phyloP scores from a whole-genome alignment of 2,113 vertebrate genomes.

The Oriolus oriolus region DNA sequence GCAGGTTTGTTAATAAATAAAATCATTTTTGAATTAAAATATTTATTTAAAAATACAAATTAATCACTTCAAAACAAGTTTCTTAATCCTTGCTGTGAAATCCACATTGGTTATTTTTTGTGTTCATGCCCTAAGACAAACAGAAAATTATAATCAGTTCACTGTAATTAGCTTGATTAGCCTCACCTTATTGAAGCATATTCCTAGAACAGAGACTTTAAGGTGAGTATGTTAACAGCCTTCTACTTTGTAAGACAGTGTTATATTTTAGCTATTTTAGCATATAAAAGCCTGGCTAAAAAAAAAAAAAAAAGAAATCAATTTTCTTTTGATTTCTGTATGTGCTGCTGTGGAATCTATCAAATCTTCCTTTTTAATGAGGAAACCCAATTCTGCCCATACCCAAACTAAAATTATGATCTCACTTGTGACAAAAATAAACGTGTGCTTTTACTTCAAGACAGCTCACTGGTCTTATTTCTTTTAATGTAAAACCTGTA shows the following conservation, averaged over 20 bases:
- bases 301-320: background rate
- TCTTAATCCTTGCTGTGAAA: background rate
- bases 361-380: background rate
- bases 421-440: background rate
- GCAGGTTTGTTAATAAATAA: background rate
- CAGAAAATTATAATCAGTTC: background rate
- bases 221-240: background rate
- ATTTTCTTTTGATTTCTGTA: background rate
- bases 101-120: background rate
- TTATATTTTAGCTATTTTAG: background rate
- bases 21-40: background rate
- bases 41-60: constrained; percentile 20
- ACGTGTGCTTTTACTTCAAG: background rate
- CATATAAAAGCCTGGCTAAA: background rate
- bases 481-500: background rate
- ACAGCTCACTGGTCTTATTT: background rate
- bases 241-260: background rate
- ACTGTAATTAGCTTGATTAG: background rate
- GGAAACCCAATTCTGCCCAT: background rate
- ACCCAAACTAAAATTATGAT: background rate
- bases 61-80: background rate
- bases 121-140: background rate
- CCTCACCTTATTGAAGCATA: background rate
- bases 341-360: background rate
- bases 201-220: background rate